Conservation (phyloP, 2,113 vertebrate genomes). For the Carassius auratus region DNA sequence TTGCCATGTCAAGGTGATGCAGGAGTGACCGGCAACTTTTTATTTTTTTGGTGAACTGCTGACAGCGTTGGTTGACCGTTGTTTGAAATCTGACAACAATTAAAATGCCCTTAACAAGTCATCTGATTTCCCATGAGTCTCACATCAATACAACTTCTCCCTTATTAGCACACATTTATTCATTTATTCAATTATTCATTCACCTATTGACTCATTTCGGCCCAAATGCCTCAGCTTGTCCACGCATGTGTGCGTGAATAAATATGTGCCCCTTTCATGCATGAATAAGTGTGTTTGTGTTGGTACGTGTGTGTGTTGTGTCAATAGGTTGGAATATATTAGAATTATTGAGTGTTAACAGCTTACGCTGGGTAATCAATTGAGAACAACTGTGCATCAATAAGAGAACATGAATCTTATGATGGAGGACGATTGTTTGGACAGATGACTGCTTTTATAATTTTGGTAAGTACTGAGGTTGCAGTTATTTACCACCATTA, state of each 20-base stretch:
- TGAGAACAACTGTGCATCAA: conserved; percentile 5
- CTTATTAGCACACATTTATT: conserved; percentile 49
- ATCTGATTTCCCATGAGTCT: conserved; percentile 55
- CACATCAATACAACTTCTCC: conserved; percentile 47
- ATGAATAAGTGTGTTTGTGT: conserved; percentile 12
- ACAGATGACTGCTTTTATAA: no score
- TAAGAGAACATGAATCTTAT: conserved; percentile 17
- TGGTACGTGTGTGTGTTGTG: not conserved
- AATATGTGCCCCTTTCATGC: conserved; percentile 28
- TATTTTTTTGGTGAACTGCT: conserved; percentile 35
- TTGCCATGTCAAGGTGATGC: conserved; percentile 42
- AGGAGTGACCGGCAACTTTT: conserved; percentile 38
- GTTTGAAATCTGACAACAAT: conserved; percentile 58
- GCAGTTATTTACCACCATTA: no score
- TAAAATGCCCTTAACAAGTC: conserved; percentile 46
- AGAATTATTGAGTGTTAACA: conserved; percentile 27
- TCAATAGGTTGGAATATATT: conserved; percentile 26
- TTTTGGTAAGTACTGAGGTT: no score
- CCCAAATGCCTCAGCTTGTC: conserved; percentile 19
- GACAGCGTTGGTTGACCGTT: conserved; percentile 33
- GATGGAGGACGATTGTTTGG: not conserved
- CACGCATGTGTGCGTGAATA: conserved; percentile 24
- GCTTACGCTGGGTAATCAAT: conserved; percentile 33
- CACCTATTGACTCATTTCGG: conserved; percentile 46
- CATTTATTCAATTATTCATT: conserved; percentile 57